phyloP scores from a whole-genome alignment of 2,888 invertebrate genomes.

The Leucophora obtusa region DNA sequence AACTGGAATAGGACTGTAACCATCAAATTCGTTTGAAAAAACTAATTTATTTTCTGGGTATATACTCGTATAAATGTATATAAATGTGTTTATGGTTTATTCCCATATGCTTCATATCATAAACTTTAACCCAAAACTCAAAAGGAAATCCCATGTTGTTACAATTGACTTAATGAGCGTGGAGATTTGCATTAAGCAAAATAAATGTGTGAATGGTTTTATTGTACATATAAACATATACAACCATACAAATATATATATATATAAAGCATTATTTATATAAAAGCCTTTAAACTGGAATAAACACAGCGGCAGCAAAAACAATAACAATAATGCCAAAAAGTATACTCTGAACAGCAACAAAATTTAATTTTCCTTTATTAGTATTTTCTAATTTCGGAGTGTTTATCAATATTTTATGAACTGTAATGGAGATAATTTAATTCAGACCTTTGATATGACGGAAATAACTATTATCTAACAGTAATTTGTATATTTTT shows the following conservation, averaged over 20 bases:
- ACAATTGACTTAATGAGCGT: constrained; percentile 53
- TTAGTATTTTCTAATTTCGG: too few species aligned
- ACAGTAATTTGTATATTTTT: too few species aligned
- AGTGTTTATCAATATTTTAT: too few species aligned
- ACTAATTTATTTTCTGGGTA: not conserved
- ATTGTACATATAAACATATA: constrained; percentile 4
- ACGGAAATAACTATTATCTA: too few species aligned
- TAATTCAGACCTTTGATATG: not conserved
- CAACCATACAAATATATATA: not conserved
- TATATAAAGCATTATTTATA: not conserved
- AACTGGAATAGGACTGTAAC: too few species aligned
- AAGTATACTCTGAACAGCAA: too few species aligned
- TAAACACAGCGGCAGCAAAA: not conserved
- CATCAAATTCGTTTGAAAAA: too few species aligned
- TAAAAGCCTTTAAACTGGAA: constrained; percentile 14
- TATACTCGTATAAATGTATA: not conserved
- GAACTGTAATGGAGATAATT: too few species aligned
- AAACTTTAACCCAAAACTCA: constrained; percentile 37
- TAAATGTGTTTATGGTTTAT: constrained; percentile 11
- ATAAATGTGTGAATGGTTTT: constrained; percentile 42
- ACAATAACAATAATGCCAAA: not conserved
- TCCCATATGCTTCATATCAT: constrained; percentile 47
- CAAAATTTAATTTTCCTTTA: too few species aligned
- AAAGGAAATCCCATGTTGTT: constrained; percentile 51
- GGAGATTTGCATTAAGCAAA: constrained; percentile 51